phyloP scores from a whole-genome alignment of 2,113 vertebrate genomes.

The Pseudopipra pipra region DNA sequence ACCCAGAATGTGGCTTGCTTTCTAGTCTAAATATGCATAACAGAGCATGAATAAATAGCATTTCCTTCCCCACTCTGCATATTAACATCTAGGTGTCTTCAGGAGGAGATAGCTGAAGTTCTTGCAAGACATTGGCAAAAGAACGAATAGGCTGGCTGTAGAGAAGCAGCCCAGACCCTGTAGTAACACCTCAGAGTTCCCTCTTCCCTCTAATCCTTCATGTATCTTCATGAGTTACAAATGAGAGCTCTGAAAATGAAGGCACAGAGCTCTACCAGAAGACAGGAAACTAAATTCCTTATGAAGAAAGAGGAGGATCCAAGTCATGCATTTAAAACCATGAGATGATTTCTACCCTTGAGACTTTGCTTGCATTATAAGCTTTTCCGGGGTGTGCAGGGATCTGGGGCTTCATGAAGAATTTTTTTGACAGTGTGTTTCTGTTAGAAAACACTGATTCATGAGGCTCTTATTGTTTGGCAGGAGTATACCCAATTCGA shows the following conservation, averaged over 20 bases:
- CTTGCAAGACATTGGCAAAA: not conserved
- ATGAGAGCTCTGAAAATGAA: not conserved
- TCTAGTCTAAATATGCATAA: not conserved
- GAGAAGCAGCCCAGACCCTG: not conserved
- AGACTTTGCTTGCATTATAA: not conserved
- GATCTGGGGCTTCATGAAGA: not conserved
- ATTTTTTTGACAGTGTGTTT: not conserved
- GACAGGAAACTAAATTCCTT: not conserved
- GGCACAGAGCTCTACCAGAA: not conserved
- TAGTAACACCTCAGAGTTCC: not conserved
- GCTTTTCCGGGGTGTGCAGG: not conserved
- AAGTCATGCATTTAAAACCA: not conserved
- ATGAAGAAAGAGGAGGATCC: not conserved
- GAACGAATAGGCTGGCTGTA: not conserved
- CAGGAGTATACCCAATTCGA: not conserved
- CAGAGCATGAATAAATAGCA: not conserved
- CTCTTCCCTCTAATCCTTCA: not conserved
- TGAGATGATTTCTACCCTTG: not conserved
- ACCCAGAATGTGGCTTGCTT: not conserved
- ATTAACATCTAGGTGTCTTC: not conserved
- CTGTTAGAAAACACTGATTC: not conserved
- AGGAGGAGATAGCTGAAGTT: not conserved
- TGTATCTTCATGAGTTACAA: not conserved
- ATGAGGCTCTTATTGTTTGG: not conserved
- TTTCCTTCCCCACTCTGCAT: not conserved